Conservation (phyloP, 1,140 invertebrate species). For the Platyscapa corneri region DNA sequence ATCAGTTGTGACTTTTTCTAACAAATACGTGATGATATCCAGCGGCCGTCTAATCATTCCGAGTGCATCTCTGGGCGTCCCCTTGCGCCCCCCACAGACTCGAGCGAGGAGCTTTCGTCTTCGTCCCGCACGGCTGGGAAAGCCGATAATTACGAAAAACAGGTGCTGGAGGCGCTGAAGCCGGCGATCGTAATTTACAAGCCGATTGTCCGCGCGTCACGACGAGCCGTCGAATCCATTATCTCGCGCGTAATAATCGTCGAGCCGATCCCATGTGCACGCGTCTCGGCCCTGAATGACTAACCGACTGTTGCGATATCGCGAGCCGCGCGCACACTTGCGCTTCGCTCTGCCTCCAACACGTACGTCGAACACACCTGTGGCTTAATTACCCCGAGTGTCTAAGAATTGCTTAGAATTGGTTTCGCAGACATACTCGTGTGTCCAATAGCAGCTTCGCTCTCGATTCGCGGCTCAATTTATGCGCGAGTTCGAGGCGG, state of each 20-base stretch:
- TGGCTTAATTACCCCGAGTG: slow-evolving; percentile 36
- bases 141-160: slow-evolving; percentile 64
- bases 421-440: background rate
- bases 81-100: too few species aligned
- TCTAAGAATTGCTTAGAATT: background rate
- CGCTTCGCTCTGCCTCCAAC: background rate
- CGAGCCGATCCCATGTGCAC: slow-evolving; percentile 38
- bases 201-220: slow-evolving; percentile 57
- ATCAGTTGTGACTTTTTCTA: slow-evolving; percentile 32
- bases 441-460: background rate
- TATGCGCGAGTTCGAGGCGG: too few species aligned
- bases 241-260: slow-evolving; percentile 52
- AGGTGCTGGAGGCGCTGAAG: slow-evolving; percentile 60
- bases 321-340: background rate
- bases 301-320: slow-evolving; percentile 48
- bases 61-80: too few species aligned
- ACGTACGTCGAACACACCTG: slow-evolving; percentile 47
- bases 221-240: slow-evolving; percentile 37
- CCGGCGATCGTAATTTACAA: slow-evolving; percentile 55
- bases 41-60: too few species aligned
- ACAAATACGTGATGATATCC: too few species aligned
- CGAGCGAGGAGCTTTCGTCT: background rate
- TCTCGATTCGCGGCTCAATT: background rate
- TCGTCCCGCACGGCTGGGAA: background rate
- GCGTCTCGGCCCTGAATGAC: slow-evolving; percentile 25